phyloP scores from a whole-genome alignment of 2,113 vertebrate genomes.

The Ammospiza caudacuta region DNA sequence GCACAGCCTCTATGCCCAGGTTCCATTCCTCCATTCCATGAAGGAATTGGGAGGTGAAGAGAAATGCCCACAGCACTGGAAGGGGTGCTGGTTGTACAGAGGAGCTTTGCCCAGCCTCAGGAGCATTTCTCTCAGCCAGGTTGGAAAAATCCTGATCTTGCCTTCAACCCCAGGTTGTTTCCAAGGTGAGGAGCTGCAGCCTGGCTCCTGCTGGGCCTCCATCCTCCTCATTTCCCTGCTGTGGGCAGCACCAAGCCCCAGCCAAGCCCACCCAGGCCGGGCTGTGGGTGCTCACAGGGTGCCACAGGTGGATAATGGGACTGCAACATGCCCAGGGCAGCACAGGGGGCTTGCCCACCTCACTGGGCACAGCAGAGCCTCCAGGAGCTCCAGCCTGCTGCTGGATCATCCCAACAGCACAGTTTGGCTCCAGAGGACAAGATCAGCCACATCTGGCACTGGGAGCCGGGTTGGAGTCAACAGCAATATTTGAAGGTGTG shows the following conservation, averaged over 20 bases:
- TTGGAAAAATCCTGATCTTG: background rate
- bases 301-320: rapidly evolving
- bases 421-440: background rate
- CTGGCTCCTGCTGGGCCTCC: background rate
- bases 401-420: background rate
- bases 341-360: rapidly evolving
- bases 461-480: background rate
- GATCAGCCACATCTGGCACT: background rate
- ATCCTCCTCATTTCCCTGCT: background rate
- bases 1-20: background rate
- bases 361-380: rapidly evolving
- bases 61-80: background rate
- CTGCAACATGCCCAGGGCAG: background rate
- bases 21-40: too few species aligned
- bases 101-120: background rate
- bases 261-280: background rate
- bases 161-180: background rate
- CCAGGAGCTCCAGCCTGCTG: background rate
- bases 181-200: background rate
- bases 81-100: rapidly evolving
- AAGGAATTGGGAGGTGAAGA: background rate
- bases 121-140: background rate
- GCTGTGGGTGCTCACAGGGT: rapidly evolving
- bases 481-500: background rate
- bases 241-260: background rate